Conservation (phyloP, 2,113 vertebrate genomes). For the Spheniscus mendiculus region DNA sequence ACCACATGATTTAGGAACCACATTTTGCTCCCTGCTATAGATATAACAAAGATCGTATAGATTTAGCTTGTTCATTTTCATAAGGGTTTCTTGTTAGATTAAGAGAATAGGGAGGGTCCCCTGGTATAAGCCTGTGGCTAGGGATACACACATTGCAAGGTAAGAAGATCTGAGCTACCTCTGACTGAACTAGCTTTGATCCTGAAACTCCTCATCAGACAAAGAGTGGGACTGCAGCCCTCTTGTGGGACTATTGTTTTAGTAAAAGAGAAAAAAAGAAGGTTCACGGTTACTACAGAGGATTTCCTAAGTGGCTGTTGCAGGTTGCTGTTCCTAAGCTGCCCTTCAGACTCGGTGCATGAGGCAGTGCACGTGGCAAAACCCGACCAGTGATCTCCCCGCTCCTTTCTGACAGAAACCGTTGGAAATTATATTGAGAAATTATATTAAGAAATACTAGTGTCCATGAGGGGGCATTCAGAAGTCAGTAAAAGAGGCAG, state of each 20-base stretch:
- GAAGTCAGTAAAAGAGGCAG: background rate
- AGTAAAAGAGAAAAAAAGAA: background rate
- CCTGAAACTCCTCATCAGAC: background rate
- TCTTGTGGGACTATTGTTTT: background rate
- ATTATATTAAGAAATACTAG: background rate
- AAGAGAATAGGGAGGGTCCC: background rate
- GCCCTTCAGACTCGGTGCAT: background rate
- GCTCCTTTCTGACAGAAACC: background rate
- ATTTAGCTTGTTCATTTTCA: background rate
- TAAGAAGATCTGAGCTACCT: background rate
- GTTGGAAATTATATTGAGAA: background rate
- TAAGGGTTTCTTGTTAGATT: background rate
- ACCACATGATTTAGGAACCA: background rate
- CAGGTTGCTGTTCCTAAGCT: background rate
- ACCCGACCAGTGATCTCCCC: background rate
- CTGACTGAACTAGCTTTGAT: background rate
- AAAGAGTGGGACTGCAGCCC: background rate
- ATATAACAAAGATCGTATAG: background rate
- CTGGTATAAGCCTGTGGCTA: background rate
- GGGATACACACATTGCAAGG: background rate
- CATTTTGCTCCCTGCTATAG: background rate
- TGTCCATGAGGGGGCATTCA: background rate
- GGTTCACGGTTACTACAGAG: background rate
- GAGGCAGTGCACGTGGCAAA: background rate
- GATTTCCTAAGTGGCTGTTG: background rate